Evolutionary conservation across 2,888 invertebrate species (phyloP).

Genomic region (Drosophila acutilabella): DNA sequence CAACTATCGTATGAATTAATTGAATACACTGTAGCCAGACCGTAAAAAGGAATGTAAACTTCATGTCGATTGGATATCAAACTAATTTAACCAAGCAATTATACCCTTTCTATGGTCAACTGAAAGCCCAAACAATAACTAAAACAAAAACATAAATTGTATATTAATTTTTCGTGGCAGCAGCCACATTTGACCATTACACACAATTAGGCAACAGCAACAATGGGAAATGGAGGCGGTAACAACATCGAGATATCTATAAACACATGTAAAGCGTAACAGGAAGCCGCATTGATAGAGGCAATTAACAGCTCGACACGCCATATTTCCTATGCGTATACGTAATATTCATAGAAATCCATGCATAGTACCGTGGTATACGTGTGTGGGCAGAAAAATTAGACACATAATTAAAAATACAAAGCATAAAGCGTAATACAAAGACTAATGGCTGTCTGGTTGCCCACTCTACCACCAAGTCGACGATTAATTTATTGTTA

Average conservation of each 20-base stretch:
- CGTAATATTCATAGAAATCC: slow-evolving; percentile 18
- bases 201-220: slow-evolving; percentile 59
- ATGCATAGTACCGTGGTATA: slow-evolving; percentile 8
- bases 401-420: slow-evolving; percentile 80
- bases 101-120: slow-evolving; percentile 21
- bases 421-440: slow-evolving; percentile 67
- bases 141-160: slow-evolving; percentile 32
- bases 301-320: slow-evolving; percentile 79
- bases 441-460: slow-evolving; percentile 64
- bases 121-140: neutral
- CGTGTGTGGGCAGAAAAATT: slow-evolving; percentile 42
- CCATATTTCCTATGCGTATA: slow-evolving; percentile 62
- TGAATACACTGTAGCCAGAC: neutral
- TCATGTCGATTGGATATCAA: slow-evolving; percentile 19
- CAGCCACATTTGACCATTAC: slow-evolving; percentile 32
- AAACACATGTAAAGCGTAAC: slow-evolving; percentile 74
- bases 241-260: slow-evolving; percentile 51
- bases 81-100: slow-evolving; percentile 43
- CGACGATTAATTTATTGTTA: slow-evolving; percentile 79
- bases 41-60: slow-evolving; percentile 20
- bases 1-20: neutral
- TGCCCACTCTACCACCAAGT: neutral
- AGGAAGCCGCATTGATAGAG: slow-evolving; percentile 77
- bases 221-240: slow-evolving; percentile 25
- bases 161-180: slow-evolving; percentile 40